phyloP scores from a whole-genome alignment of 1,140 invertebrate genomes.

The Drosophila takahashii region DNA sequence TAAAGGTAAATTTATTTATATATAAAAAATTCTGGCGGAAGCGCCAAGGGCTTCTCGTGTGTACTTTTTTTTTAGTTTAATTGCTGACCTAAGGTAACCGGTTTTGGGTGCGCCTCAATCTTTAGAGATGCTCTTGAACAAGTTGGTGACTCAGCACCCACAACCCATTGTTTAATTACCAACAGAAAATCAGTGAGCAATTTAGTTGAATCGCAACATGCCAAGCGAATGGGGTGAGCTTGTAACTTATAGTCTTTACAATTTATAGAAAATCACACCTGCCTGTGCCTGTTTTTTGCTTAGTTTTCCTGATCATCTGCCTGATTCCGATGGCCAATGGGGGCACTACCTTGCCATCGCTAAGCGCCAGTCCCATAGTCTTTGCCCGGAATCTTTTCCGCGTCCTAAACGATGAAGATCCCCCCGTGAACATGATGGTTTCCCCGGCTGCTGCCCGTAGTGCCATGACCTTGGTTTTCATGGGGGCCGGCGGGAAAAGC shows the following conservation, averaged over 20 bases:
- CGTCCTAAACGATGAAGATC: constrained; percentile 28
- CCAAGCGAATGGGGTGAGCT: constrained; percentile 37
- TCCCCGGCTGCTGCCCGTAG: constrained; percentile 62
- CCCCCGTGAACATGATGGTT: constrained; percentile 29
- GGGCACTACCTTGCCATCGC: constrained; percentile 44
- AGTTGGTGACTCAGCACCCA: constrained; percentile 8
- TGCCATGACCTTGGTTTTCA: constrained; percentile 64
- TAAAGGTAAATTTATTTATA: no score
- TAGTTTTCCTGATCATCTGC: constrained; percentile 23
- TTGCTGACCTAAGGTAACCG: constrained; percentile 12
- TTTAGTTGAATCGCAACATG: constrained; percentile 38
- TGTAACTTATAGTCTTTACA: not conserved
- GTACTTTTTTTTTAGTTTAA: not conserved
- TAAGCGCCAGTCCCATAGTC: constrained; percentile 48
- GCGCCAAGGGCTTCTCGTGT: no score
- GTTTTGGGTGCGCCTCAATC: constrained; percentile 14
- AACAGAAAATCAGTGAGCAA: not conserved
- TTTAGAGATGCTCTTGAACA: constrained; percentile 4
- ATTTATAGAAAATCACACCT: not conserved
- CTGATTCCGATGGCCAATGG: constrained; percentile 53
- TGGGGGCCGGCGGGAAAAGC: constrained; percentile 50
- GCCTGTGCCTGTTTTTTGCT: not conserved
- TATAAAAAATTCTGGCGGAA: no score
- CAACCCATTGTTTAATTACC: constrained; percentile 8
- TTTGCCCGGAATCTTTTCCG: constrained; percentile 70